Conservation (phyloP, 2,113 vertebrate genomes). For the Indicator maculatus region DNA sequence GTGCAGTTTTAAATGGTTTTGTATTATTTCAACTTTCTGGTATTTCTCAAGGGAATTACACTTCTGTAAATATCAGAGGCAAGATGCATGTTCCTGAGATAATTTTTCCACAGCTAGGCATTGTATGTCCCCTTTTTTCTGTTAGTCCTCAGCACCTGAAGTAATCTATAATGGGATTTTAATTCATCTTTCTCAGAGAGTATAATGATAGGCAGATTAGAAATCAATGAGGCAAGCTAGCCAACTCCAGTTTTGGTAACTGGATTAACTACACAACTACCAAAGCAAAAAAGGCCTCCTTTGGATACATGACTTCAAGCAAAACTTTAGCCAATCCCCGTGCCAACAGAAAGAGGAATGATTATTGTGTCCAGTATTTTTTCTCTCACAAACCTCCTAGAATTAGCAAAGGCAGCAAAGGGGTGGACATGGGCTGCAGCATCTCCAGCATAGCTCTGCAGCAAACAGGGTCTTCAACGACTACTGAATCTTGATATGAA, state of each 20-base stretch:
- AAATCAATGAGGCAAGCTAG: neutral
- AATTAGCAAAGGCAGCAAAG: neutral
- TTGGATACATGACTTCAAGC: neutral
- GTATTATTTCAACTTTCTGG: conserved; percentile 56
- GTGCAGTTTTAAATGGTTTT: conserved; percentile 52
- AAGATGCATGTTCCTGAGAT: neutral
- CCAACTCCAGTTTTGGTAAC: neutral
- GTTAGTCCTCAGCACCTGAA: neutral
- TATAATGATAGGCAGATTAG: neutral
- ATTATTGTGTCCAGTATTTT: neutral
- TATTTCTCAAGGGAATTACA: conserved; percentile 40
- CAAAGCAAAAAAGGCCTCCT: neutral
- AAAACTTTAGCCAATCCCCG: neutral
- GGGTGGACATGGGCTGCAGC: neutral
- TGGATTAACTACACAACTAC: neutral
- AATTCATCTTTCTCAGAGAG: conserved; percentile 5
- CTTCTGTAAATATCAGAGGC: neutral
- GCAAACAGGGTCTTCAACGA: neutral
- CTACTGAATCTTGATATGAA: neutral
- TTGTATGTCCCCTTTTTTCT: neutral
- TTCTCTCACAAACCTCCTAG: neutral
- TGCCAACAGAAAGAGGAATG: neutral
- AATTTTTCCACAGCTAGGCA: neutral
- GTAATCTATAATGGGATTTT: neutral
- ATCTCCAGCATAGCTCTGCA: neutral